Evolutionary conservation across 2,113 vertebrate species (phyloP).

Genomic region (Delphinapterus leucas): DNA sequence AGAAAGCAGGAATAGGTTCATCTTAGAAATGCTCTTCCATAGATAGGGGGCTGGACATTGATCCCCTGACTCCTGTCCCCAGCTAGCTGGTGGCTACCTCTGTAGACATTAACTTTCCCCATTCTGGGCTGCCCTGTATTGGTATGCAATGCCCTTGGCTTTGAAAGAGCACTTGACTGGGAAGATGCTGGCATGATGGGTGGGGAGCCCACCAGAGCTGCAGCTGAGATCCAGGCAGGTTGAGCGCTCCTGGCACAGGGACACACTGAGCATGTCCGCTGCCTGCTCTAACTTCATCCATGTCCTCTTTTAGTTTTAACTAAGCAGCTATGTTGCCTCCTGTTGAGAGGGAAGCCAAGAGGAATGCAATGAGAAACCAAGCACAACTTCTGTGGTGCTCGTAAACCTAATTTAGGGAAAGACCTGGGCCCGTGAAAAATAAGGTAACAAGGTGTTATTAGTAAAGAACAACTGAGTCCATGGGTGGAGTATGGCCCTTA

Average conservation of each 20-base stretch:
- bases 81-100: not conserved
- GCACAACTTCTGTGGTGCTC: not conserved
- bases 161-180: not conserved
- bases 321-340: not conserved
- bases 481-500: not conserved
- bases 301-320: not conserved
- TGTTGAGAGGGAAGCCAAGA: not conserved
- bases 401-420: not conserved
- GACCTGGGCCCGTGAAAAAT: not conserved
- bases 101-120: not conserved
- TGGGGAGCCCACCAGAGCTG: too few species aligned
- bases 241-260: not conserved
- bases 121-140: not conserved
- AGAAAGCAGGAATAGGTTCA: not conserved
- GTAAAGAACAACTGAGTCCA: not conserved
- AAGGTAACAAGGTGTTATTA: not conserved
- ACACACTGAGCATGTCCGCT: accelerated
- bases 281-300: not conserved
- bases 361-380: accelerated
- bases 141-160: too few species aligned
- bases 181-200: not conserved
- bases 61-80: not conserved
- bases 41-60: not conserved
- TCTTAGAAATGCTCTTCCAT: not conserved
- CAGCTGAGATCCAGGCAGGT: not conserved